Evolutionary conservation across 2,797 vertebrate species (phyloP).

Genomic region (Caiman crocodilus): DNA sequence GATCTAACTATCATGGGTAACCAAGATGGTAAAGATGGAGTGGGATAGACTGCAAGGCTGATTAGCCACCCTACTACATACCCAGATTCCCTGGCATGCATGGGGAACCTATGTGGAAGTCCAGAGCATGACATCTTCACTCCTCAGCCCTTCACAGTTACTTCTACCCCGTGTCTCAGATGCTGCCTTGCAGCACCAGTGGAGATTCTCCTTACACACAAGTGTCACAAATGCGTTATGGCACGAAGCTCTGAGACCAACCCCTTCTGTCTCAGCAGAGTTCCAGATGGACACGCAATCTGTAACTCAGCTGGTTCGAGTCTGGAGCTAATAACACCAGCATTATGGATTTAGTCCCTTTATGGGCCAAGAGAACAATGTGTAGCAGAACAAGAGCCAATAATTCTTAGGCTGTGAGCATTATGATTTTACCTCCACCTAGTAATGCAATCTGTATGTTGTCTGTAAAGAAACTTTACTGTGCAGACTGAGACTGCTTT

Average conservation of each 20-base stretch:
- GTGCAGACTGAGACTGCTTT: background rate
- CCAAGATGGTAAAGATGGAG: background rate
- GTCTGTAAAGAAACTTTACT: conserved; percentile 2
- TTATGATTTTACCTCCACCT: background rate
- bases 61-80: accelerated
- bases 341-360: no score
- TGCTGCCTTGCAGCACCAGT: background rate
- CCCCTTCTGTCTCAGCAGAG: background rate
- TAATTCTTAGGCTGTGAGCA: background rate
- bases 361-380: background rate
- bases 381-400: background rate
- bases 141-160: background rate
- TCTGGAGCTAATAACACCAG: no score
- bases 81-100: background rate
- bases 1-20: background rate
- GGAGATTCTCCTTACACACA: background rate
- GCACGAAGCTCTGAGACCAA: background rate
- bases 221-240: background rate
- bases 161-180: background rate
- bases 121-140: background rate
- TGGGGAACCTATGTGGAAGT: background rate
- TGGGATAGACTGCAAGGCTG: background rate
- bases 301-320: no score
- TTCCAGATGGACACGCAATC: background rate
- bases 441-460: background rate